Conservation (phyloP, 2,888 invertebrate genomes). For the Aplocera efformata region DNA sequence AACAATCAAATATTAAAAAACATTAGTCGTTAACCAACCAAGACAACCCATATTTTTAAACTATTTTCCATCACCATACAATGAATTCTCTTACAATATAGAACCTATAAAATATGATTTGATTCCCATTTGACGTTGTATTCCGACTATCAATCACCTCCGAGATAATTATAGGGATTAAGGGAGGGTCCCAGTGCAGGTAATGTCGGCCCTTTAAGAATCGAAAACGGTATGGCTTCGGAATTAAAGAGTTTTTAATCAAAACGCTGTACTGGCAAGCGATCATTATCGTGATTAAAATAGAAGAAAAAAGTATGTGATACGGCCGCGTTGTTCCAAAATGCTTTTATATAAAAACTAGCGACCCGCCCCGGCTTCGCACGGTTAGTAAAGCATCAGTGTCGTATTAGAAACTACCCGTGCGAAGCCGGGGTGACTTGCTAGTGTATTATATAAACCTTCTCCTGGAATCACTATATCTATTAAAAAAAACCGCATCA, state of each 20-base stretch:
- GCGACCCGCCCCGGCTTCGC: too few relatives aligned
- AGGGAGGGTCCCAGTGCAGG: conserved; percentile 51
- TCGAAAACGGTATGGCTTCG: conserved; percentile 39
- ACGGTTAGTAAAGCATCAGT: too few relatives aligned
- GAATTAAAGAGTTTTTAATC: conserved; percentile 59
- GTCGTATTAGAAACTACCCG: too few relatives aligned
- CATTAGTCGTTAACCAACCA: too few relatives aligned
- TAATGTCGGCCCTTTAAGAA: conserved; percentile 58
- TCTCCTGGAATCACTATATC: too few relatives aligned
- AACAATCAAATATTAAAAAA: too few relatives aligned
- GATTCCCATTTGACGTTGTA: conserved; percentile 61
- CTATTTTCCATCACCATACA: conserved; percentile 4
- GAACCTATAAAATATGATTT: conserved; percentile 57
- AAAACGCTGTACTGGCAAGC: conserved; percentile 23
- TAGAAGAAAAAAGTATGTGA: conserved; percentile 9
- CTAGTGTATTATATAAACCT: too few relatives aligned
- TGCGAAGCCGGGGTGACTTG: too few relatives aligned
- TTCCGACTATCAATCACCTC: conserved; percentile 71
- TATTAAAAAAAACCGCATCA: too few relatives aligned
- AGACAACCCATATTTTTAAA: neutral
- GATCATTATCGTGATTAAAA: conserved; percentile 22
- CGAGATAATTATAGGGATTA: conserved; percentile 79
- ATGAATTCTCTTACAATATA: conserved; percentile 19
- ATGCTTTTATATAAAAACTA: neutral
- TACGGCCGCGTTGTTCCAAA: neutral